These are phyloP conservation scores for Baryphthengus martii DNA, from an alignment of 2,113 vertebrate genomes.

Conservation along the genomic window DNA sequence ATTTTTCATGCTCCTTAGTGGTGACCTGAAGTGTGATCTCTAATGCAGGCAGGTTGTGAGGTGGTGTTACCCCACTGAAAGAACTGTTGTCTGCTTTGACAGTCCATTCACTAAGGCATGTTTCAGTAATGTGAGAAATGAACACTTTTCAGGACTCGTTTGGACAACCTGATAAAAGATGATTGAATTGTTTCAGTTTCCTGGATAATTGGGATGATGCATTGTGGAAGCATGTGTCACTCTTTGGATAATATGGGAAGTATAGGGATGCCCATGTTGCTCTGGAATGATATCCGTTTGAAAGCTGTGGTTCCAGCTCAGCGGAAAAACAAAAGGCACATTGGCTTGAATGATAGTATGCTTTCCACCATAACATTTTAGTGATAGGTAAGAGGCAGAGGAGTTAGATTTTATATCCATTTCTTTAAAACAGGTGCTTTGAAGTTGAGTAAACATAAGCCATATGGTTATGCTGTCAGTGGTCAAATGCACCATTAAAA, in stretches of 20 bases:
- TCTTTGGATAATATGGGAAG: not conserved
- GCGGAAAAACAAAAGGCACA: not conserved
- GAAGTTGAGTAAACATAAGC: not conserved
- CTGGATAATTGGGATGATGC: not conserved
- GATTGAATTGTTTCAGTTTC: not conserved
- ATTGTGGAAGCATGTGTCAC: not conserved
- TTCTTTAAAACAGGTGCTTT: not conserved
- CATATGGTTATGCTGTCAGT: not conserved
- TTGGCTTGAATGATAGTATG: not conserved
- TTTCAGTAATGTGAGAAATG: not conserved
- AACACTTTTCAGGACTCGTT: not conserved
- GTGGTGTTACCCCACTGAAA: not conserved
- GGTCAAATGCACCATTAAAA: not conserved
- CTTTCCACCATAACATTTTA: not conserved
- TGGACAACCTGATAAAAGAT: not conserved
- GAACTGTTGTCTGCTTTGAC: not conserved
- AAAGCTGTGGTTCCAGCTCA: not conserved
- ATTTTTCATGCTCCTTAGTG: not conserved
- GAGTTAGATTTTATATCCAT: not conserved
- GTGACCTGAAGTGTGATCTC: not conserved
- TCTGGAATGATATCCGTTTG: not conserved
- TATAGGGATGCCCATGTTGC: not conserved
- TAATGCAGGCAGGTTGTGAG: not conserved
- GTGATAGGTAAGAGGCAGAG: not conserved
- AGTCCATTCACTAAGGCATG: not conserved